These are phyloP conservation scores for Halictus rubicundus DNA, from an alignment of 1,140 invertebrate genomes.

Conservation along the genomic window DNA sequence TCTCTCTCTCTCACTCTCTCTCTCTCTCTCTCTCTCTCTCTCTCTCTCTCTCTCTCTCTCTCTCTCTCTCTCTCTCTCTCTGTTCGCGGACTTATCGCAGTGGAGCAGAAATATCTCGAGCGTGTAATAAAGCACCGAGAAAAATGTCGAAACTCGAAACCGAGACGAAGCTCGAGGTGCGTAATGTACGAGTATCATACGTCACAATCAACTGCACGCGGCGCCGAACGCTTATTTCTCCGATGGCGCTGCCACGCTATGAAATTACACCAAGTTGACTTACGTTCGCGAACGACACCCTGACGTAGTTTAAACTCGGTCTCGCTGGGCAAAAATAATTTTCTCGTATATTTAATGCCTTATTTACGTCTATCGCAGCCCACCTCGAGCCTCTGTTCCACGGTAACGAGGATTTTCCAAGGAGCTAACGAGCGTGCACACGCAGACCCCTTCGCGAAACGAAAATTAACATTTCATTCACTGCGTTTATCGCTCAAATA, in stretches of 20 bases:
- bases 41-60: no score
- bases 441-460: neutral
- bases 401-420: conserved; percentile 18
- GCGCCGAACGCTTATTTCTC: conserved; percentile 72
- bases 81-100: conserved; percentile 61
- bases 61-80: conserved; percentile 23
- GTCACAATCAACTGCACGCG: conserved; percentile 73
- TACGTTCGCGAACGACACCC: conserved; percentile 64
- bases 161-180: conserved; percentile 68
- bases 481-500: neutral
- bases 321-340: conserved; percentile 55
- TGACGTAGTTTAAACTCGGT: conserved; percentile 53
- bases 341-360: conserved; percentile 58
- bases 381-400: neutral
- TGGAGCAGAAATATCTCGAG: conserved; percentile 67
- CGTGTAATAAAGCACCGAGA: conserved; percentile 72
- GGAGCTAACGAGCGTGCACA: conserved; percentile 5
- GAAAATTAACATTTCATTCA: neutral
- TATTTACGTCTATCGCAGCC: conserved; percentile 58
- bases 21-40: no score
- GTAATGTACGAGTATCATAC: conserved; percentile 73
- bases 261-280: conserved; percentile 68
- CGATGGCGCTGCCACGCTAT: conserved; percentile 67
- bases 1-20: no score
- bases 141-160: conserved; percentile 74